Evolutionary conservation across 2,797 vertebrate genomes (phyloP).

Genomic region (Sebastes wilsoni): DNA sequence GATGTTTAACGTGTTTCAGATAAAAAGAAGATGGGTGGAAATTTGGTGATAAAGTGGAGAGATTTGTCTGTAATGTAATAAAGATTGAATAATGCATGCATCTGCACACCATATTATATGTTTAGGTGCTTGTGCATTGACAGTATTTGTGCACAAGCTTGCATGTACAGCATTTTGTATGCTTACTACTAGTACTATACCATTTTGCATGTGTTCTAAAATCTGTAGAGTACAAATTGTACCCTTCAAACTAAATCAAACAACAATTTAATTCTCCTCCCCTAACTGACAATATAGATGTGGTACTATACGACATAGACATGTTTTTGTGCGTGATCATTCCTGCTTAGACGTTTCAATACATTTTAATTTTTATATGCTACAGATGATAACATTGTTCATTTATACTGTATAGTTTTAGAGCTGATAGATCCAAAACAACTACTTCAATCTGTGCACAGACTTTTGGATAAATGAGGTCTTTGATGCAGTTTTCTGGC

Average conservation of each 20-base stretch:
- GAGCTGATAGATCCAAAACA: slow-evolving; percentile 5
- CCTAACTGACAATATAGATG: slow-evolving; percentile 27
- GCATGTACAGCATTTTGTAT: background rate
- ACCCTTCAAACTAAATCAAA: slow-evolving; percentile 51
- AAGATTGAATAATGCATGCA: background rate
- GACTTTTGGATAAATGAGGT: slow-evolving; percentile 18
- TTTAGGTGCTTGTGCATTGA: background rate
- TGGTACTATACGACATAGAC: slow-evolving; percentile 12
- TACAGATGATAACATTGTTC: slow-evolving; percentile 3
- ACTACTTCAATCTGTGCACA: slow-evolving; percentile 8
- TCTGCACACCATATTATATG: background rate
- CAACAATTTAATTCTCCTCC: slow-evolving; percentile 18
- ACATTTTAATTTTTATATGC: background rate
- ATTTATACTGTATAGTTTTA: background rate
- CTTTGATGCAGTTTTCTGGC: slow-evolving; percentile 19
- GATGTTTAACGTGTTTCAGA: slow-evolving; percentile 30
- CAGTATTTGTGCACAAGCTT: background rate
- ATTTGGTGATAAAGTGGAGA: slow-evolving; percentile 13
- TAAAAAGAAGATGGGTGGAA: slow-evolving; percentile 9
- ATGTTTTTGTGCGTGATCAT: background rate
- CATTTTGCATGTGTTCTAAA: slow-evolving; percentile 5
- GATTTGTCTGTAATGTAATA: slow-evolving; percentile 6
- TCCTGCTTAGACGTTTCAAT: background rate
- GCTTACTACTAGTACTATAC: background rate
- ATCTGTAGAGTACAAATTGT: slow-evolving; percentile 46